Evolutionary conservation across 2,113 vertebrate genomes (phyloP), one percentile per base, ranked within the genome.

Genomic region (Accipiter cooperii): DNA sequence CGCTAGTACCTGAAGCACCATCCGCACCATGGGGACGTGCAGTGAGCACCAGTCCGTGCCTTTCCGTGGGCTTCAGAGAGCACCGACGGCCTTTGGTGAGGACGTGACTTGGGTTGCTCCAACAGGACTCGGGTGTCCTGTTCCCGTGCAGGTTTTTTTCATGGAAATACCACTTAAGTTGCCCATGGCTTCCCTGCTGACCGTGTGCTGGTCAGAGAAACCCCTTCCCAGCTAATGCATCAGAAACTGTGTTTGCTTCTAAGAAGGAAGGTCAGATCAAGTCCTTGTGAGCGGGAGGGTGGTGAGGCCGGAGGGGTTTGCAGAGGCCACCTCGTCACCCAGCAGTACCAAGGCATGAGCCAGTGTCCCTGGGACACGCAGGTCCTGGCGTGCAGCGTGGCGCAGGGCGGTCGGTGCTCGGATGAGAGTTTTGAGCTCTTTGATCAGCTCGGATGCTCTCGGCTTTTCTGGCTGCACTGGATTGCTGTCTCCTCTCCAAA

Each of bases 381-480:
- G 71, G 34, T 29, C 21, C n/a, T 20, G 15, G 20, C 1, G 14
- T 33, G 61, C 78, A 81, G 69, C 0, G 0, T 24, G 51, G 25
- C 21, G 1, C 0, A 3, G 58, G 63, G 14, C 38, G 14, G 29
- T 4, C 4, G 3, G 10, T 22, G 46, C 70, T 89, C 40, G 7
- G 17, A 2, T 5, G 20, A 71, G 21, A 12, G 3, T 40, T 84
- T 47, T 14, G 64, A 66, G 70, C 11, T 44, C 34, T 57, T 89
- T 29, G 36, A 4, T 64, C 61, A 73, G 19, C 49, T 44, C n/a
- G 28, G 57, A 29, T 65, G 46, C 38, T 84, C 60, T 78, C 1
- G 4, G 25, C 31, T 83, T 69, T 29, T 46, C 65, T 54, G 64
- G 1, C 49, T 79, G 47, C 2, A 1, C 22, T 17, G n/a, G 5